A percentile compares a stretch with the other conserved stretches of the same genome.
These are phyloP conservation scores for Enoplosus armatus DNA, from an alignment of 2,797 vertebrate species.

Conservation along the genomic window DNA sequence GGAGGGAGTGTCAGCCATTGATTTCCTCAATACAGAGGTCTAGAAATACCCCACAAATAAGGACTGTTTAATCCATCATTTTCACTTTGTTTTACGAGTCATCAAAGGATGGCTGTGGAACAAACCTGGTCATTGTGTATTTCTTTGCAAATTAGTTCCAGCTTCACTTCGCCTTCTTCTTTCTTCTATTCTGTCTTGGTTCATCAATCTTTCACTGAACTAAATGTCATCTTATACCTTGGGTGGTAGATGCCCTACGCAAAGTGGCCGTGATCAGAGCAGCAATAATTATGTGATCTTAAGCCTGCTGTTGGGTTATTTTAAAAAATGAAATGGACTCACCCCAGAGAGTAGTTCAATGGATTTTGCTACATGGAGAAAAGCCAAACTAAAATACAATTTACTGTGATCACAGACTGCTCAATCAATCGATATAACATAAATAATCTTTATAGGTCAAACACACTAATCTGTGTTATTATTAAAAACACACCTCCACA, in stretches of 20 bases:
- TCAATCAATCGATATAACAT: background rate
- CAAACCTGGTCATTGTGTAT: background rate
- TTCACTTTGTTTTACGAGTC: slow-evolving; percentile 28
- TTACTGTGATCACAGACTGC: background rate
- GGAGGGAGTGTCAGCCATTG: slow-evolving; percentile 3
- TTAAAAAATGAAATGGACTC: slow-evolving; percentile 21
- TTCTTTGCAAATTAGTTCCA: slow-evolving; percentile 35
- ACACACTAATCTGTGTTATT: background rate
- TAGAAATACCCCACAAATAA: slow-evolving; percentile 23
- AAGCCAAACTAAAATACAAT: slow-evolving; percentile 18
- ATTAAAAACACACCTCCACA: background rate
- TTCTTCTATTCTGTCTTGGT: slow-evolving; percentile 7
- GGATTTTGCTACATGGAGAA: background rate
- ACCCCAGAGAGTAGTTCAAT: slow-evolving; percentile 1
- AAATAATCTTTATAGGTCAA: slow-evolving; percentile 8
- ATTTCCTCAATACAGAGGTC: slow-evolving; percentile 14
- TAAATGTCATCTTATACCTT: slow-evolving; percentile 55
- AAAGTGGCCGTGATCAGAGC: slow-evolving; percentile 37
- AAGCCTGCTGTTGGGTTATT: slow-evolving; percentile 11
- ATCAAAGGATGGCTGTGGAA: slow-evolving; percentile 12
- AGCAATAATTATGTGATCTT: slow-evolving; percentile 34
- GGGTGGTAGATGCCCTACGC: slow-evolving; percentile 47
- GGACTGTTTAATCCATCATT: slow-evolving; percentile 10
- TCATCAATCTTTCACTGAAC: slow-evolving; percentile 27
- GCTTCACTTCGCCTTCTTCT: background rate